phyloP scores from a whole-genome alignment of 2,797 vertebrate genomes.

The Echeneis naucrates region DNA sequence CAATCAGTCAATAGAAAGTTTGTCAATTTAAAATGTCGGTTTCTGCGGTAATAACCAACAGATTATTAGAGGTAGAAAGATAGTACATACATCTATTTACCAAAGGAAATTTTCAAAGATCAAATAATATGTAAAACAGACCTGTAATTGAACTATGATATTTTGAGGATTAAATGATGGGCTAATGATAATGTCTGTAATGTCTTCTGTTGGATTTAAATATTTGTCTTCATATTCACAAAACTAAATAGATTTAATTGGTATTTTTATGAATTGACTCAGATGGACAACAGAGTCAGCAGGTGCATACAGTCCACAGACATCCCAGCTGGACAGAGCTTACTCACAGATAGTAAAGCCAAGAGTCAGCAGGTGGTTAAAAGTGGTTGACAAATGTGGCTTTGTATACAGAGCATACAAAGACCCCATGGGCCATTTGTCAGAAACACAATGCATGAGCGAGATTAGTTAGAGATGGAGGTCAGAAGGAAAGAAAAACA shows the following conservation, averaged over 20 bases:
- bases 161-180: neutral
- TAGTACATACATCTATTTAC: neutral
- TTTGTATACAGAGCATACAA: conserved; percentile 66
- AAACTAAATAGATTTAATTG: conserved; percentile 29
- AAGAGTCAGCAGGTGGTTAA: conserved; percentile 76
- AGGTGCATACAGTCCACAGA: conserved; percentile 66
- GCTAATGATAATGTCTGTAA: no score
- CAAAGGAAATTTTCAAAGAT: no score
- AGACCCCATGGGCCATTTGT: conserved; percentile 66
- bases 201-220: neutral
- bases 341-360: conserved; percentile 66
- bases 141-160: neutral
- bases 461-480: conserved; percentile 47
- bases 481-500: conserved; percentile 27
- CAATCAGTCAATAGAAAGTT: neutral
- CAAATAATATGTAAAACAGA: neutral
- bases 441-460: conserved; percentile 65
- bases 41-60: neutral
- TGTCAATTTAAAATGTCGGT: neutral
- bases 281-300: conserved; percentile 52
- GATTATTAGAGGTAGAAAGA: neutral
- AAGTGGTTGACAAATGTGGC: conserved; percentile 66
- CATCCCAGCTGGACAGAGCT: conserved; percentile 58
- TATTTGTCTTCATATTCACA: neutral
- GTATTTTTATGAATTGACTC: conserved; percentile 46